Evolutionary conservation across 2,797 vertebrate species (phyloP), one percentile per base, ranked within the genome.

Genomic region (Tachyglossus aculeatus): DNA sequence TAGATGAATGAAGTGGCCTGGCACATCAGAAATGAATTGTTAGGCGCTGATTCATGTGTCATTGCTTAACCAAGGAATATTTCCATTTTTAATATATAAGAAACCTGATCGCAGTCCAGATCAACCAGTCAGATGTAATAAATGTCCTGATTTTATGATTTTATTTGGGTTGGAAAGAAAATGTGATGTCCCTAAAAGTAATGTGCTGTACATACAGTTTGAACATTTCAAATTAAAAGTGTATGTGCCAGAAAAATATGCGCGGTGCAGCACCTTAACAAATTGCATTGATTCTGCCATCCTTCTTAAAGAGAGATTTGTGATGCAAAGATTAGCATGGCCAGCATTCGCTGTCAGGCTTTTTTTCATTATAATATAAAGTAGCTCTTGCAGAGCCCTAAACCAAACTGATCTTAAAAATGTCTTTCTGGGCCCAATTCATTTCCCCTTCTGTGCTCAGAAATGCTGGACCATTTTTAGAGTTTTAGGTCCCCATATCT

Each of bases 81-180:
- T 43, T 55, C 60, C n/a, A n/a, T 16, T 67, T 78, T 64, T 70
- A 33, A 66, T 52, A 21, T 25, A n/a, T 32, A 51, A 50, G 69
- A 47, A 18, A 2, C 60, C 44, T 50, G 57, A 32, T 50, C 22
- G 48, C 0, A 0, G n/a, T 44, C 31, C 0, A 4, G 34, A 58
- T 61, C 19, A 32, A 67, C 61, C 38, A 65, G 21, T 29, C 33
- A 65, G 36, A 52, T 34, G 2, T 47, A 65, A 75, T 53, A 77
- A 79, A 80, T 56, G 19, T 33, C 1, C 54, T 74, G 24, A 48
- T 53, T 21, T 19, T 44, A 34, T 24, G 48, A 68, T 58, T 68
- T 71, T 66, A 68, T 78, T 80, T 88, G n/a, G 34, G 66, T 21
- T 19, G 32, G 63, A 38, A 73, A 78, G 39, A 69, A 69, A 81